Base-by-base conservation (phyloP, 2,113 vertebrate genomes). In the Saguinus midas region DNA sequence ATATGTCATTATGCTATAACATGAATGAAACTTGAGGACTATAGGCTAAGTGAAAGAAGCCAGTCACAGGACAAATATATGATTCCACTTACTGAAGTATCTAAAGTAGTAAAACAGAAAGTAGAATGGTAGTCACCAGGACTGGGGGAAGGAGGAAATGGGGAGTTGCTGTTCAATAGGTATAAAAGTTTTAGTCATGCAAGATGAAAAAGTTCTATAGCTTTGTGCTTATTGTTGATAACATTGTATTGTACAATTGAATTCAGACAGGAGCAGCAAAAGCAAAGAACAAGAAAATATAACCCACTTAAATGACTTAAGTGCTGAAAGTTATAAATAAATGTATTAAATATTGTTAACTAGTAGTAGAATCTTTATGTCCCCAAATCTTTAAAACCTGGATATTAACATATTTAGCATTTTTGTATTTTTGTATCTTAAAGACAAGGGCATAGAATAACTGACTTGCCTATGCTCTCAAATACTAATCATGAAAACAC, bases 351-450 rank as follows among this genome's bases (percentile, higher is more conserved):
- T 21, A 89, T 0, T 91, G 43, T 87, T 90, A 84, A 83, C 37
- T 95, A 80, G 50, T 17, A 95, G 29, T 55, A 75, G 52, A 90
- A 61, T 43, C 40, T 90, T 61, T 72, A 57, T 83, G 57, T 78
- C 37, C 85, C 29, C 58, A 96, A 95, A 43, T 45, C 23, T 87
- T 83, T 70, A 90, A 43, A 88, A 95, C 48, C 37, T 80, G 57
- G 57, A 84, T 91, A 73, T 75, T 87, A 18, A 88, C 13, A 80
- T 48, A 82, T 73, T 95, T 94, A 94, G 80, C 73, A 90, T 90
- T 96, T 95, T 89, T 81, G 20, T 52, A 50, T 82, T 58, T 25
- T 90, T 57, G 2, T 52, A 91, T 90, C 84, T 96, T 95, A 95
- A 97, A 93, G n/a, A 50, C 61, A 91, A 91, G 20, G 50, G 13